Evolutionary conservation across 2,888 invertebrate species (phyloP), one percentile per base, ranked within the genome.

Genomic region (Andrena hattorfiana): DNA sequence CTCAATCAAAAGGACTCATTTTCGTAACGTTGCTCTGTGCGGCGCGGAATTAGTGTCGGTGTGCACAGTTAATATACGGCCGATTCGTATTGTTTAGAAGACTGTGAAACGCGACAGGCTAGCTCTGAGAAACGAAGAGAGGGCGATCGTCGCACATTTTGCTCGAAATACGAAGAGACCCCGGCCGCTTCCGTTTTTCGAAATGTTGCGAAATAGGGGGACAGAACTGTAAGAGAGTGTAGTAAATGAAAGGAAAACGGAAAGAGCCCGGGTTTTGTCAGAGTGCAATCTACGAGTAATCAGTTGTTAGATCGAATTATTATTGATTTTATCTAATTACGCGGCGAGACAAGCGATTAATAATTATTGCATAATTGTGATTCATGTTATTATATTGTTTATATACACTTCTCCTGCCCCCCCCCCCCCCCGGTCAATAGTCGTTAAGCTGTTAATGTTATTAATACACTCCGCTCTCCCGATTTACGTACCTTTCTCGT

Each of bases 391-490:
- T 93, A 93, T 94, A 81, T 81, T 91, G 92, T 94, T 93, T 93
- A 26, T 56, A 91, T 93, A 93, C 85, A 86, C 77, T 86, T 85
- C 88, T 88, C 84, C 89, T 86, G 84, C 83, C 88, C 89, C 79
- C 26, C 54, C 26, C 56, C 56, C 56, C 23, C 56, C 23, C 26
- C 56, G 42, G 42, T 42, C 56, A 23, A 87, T 92, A 93, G 91
- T 87, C 87, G 84, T 91, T 93, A 94, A 93, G 92, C 93, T 94
- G 94, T 94, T 94, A 92, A 93, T 93, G 93, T 94, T 94, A 93
- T 78, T 20, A 56, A 56, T 92, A 90, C 86, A 86, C 91, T 93
- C 90, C 92, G 90, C 91, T 91, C 90, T 92, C 92, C 90, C 90
- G 88, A 56, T 56, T 92, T 90, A 89, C 87, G 89, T 91, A 91